Conservation (phyloP, 2,113 vertebrate genomes). For the Sterna hirundo region DNA sequence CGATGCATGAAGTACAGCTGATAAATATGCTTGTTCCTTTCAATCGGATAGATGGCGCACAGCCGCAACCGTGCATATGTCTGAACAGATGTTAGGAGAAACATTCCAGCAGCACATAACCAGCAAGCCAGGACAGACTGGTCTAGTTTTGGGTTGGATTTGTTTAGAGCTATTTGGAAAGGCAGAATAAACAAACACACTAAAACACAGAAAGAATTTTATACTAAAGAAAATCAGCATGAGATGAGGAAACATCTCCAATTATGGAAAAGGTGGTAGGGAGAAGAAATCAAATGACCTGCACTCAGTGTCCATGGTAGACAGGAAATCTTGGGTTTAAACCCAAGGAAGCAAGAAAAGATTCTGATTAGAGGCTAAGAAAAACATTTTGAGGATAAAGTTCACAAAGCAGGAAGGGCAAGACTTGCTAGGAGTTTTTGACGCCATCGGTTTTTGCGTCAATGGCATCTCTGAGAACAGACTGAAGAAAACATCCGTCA, state of each 20-base stretch:
- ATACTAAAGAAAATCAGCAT: background rate
- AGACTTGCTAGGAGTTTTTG: background rate
- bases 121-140: background rate
- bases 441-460: background rate
- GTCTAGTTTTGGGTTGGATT: background rate
- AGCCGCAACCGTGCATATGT: background rate
- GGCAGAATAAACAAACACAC: background rate
- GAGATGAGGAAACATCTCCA: background rate
- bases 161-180: background rate
- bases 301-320: background rate
- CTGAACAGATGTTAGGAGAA: background rate
- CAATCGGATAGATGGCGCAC: accelerated
- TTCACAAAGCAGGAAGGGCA: background rate
- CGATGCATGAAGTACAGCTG: background rate
- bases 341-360: background rate
- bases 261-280: background rate
- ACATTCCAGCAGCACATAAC: background rate
- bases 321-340: background rate
- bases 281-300: background rate
- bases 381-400: background rate
- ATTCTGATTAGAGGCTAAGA: background rate
- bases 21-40: background rate
- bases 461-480: background rate
- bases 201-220: background rate
- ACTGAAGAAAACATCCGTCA: background rate